phyloP scores from a whole-genome alignment of 1,140 invertebrate genomes.

The Bombus soroeensis region DNA sequence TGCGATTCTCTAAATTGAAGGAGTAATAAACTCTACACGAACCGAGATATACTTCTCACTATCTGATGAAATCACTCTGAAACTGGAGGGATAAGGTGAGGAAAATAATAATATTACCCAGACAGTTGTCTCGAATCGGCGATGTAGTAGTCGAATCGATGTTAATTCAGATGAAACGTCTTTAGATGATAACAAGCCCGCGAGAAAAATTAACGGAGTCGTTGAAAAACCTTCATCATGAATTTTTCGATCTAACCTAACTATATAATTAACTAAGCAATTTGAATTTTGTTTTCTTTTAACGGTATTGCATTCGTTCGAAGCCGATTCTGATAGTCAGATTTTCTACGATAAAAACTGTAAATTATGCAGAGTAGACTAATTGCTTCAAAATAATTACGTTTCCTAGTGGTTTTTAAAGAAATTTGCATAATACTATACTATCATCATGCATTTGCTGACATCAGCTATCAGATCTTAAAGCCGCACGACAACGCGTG shows the following conservation, averaged over 20 bases:
- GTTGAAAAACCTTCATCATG: not conserved
- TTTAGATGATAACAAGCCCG: not conserved
- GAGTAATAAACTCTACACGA: not conserved
- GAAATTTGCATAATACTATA: not conserved
- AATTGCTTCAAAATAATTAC: not conserved
- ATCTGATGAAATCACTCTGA: not conserved
- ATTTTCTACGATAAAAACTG: not conserved
- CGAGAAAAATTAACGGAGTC: not conserved
- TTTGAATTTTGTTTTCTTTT: not conserved
- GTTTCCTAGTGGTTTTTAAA: not conserved
- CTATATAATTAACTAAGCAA: not conserved
- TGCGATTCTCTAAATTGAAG: not conserved
- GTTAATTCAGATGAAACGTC: not conserved
- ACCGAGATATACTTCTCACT: not conserved
- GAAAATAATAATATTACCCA: constrained; percentile 1
- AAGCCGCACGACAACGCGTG: not conserved
- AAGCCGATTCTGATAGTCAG: not conserved
- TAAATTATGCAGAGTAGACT: not conserved
- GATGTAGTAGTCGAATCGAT: not conserved
- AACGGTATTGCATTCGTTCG: not conserved
- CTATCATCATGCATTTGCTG: no score
- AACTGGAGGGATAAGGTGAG: not conserved
- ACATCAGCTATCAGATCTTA: not conserved
- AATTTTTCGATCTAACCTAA: not conserved
- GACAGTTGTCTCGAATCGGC: not conserved